Base-by-base conservation (phyloP, 2,888 invertebrate species). In the Metalampra italica region DNA sequence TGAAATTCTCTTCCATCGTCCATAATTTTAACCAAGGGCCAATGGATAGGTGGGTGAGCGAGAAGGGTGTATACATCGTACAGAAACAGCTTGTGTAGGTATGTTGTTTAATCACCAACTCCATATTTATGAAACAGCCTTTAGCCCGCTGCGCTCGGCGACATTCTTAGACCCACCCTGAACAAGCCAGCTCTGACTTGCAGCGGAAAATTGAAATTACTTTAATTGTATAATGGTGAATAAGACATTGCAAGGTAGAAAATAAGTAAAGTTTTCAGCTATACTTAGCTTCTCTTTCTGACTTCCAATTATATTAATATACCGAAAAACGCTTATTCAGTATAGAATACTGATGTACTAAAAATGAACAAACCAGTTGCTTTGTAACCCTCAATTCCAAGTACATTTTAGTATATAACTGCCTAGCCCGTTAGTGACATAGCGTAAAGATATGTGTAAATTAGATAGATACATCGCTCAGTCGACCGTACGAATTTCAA, bases 41-140 rank as follows among this genome's bases (percentile, higher is more conserved):
- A 13, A 39, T 7, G 14, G 14, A n/a, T 14, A 1, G 3, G 22
- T 22, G 3, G 39, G 39, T 14, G 29, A 38, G 14, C 22, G 29
- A 9, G 22, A 30, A 30, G 30, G 32, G 30, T 12, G 14, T 13
- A 9, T n/a, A n/a, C n/a, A n/a, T 34, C 47, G 61, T 59, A 71
- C 67, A 82, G 81, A 83, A 82, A 78, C 71, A 62, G 55, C 57
- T 58, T 57, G 64, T 68, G 68, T 66, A n/a, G n/a, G n/a, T n/a
- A 71, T 64, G 71, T 66, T 64, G 74, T 79, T 81, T 82, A 84
- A 85, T 81, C 78, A 71, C 72, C 66, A 72, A 62, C 75, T 83
- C 77, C 85, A 87, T 87, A 86, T 86, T 84, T 86, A 85, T 83
- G 78, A 82, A 80, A 74, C 68, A 52, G 67, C 22, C 22, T 22